Evolutionary conservation across 2,113 vertebrate species (phyloP), one percentile per base, ranked within the genome.

Genomic region (Cathartes aura): DNA sequence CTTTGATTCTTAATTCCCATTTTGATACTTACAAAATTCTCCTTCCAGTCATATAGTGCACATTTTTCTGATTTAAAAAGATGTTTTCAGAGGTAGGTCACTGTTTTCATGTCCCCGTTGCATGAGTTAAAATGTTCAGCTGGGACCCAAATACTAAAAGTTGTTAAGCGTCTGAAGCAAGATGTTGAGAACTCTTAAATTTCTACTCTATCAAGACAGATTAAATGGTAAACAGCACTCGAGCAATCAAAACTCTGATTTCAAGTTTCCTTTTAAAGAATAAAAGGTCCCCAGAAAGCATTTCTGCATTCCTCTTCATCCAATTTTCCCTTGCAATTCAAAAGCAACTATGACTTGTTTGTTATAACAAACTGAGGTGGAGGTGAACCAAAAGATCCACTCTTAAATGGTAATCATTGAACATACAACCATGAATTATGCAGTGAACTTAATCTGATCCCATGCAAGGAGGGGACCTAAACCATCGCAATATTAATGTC

Each of bases 51-150:
- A 91, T 66, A 56, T 42, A 78, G 55, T 42, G 32, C 92, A 97
- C 6, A 82, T 96, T 98, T 98, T 98, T 97, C 89, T 96, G 91
- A 97, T 98, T 98, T 91, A 97, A 87, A 95, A 94, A 95, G 71
- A 98, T 94, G 6, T 96, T 98, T 98, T 71, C 73, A 89, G 95
- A 94, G 79, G 85, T 94, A 97, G 91, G 84, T 97, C 96, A 98
- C 89, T 58, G 24, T 96, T 97, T 95, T 96, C 71, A 52, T 70
- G 86, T 97, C 87, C 80, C 87, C 42, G 64, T 95, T 84, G 78
- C 75, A 82, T 43, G 53, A 96, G 71, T 96, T 89, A 87, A 82
- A 96, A 93, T 90, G 76, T 96, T 94, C 92, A 97, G 3, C 87
- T 87, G 91, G 95, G 91, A 93, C 76, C 13, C 32, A 89, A 96